Percentiles rank a stretch among this genome's conserved stretches.
These are phyloP conservation scores for Romanogobio albipinnatus DNA, from an alignment of 2,113 vertebrate genomes.

Conservation along the genomic window DNA sequence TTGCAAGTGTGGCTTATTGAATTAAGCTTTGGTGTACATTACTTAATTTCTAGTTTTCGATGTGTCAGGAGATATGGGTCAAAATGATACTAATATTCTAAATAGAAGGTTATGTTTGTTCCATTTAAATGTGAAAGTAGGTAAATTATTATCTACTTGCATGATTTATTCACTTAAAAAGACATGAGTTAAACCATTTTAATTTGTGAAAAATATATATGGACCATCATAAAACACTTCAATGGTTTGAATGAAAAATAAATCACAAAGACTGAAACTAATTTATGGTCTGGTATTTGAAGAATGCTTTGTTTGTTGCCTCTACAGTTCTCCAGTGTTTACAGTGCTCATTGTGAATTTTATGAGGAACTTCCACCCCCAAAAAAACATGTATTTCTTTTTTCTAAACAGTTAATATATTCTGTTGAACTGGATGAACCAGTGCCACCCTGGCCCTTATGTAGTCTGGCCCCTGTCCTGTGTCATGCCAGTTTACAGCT, in stretches of 20 bases:
- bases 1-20: slow-evolving; percentile 64
- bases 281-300: not conserved
- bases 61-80: slow-evolving; percentile 42
- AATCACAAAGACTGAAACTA: not conserved
- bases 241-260: not conserved
- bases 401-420: not conserved
- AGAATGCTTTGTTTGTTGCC: not conserved
- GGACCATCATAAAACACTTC: not conserved
- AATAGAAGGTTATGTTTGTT: slow-evolving; percentile 68
- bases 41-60: slow-evolving; percentile 56
- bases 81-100: slow-evolving; percentile 61
- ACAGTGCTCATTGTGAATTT: not conserved
- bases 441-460: not conserved
- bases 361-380: no score
- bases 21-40: slow-evolving; percentile 61
- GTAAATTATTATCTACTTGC: not conserved
- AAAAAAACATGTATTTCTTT: no score
- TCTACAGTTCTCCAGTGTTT: not conserved
- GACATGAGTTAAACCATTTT: not conserved
- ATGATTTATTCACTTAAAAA: slow-evolving; percentile 16
- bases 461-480: not conserved
- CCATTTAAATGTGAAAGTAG: slow-evolving; percentile 37
- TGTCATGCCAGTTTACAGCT: slow-evolving; percentile 2
- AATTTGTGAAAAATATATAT: not conserved
- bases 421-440: not conserved